These are phyloP conservation scores for Abramis brama DNA, from an alignment of 2,113 vertebrate species.

Conservation along the genomic window DNA sequence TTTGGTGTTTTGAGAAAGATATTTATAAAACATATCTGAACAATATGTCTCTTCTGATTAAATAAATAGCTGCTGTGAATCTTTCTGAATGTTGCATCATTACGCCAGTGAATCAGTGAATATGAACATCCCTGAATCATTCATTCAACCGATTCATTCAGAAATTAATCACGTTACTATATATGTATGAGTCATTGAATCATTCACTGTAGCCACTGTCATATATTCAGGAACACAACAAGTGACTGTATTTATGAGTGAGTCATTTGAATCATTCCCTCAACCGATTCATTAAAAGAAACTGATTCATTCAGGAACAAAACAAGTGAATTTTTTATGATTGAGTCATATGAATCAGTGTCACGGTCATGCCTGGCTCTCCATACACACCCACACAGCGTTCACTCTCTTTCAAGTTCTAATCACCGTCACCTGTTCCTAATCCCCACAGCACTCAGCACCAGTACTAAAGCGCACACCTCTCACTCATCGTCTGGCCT, in stretches of 20 bases:
- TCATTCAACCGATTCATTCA: neutral
- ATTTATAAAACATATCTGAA: neutral
- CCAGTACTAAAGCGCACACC: no score
- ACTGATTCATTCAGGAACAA: neutral
- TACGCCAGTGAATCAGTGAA: no score
- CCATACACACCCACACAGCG: no score
- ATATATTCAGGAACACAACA: neutral
- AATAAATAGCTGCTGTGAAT: neutral
- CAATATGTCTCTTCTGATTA: neutral
- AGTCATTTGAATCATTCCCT: neutral
- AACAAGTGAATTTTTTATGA: neutral
- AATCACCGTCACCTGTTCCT: no score
- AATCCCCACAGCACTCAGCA: no score
- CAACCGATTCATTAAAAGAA: neutral
- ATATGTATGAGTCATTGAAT: neutral
- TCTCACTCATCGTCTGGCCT: no score
- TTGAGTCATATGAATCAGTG: neutral
- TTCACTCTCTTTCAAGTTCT: no score
- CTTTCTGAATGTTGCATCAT: neutral
- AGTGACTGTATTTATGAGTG: neutral
- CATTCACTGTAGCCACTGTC: neutral
- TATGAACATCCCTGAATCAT: neutral
- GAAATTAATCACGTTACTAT: neutral
- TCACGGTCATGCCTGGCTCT: no score
- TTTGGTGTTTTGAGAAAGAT: neutral